Percentiles rank a stretch among this genome's conserved stretches.
Evolutionary conservation across 2,797 vertebrate species (phyloP).

Genomic region (Acrocephalus scirpaceus): DNA sequence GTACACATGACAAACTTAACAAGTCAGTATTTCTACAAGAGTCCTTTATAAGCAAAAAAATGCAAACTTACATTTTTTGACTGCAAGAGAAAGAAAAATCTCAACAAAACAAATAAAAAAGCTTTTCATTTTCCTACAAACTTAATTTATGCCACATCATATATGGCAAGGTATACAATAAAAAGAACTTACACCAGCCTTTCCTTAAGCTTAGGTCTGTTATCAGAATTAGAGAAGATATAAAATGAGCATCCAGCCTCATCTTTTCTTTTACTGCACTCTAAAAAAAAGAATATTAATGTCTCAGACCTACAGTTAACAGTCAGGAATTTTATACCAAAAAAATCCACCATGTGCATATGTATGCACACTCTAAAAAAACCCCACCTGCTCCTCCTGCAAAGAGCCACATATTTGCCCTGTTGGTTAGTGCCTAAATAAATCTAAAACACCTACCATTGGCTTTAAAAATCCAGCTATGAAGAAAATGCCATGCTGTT

Average conservation of each 20-base stretch:
- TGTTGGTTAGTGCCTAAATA: neutral
- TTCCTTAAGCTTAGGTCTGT: neutral
- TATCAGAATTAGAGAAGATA: neutral
- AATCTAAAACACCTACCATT: neutral
- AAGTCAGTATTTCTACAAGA: neutral
- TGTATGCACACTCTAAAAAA: fast-evolving
- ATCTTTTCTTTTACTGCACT: neutral
- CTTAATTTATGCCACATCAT: neutral
- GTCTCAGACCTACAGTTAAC: neutral
- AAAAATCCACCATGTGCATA: neutral
- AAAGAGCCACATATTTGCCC: neutral
- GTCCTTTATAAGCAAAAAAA: neutral
- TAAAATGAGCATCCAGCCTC: neutral
- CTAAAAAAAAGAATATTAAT: neutral
- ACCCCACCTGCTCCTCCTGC: neutral
- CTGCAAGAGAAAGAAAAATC: neutral
- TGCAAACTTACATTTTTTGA: neutral
- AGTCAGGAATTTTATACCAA: neutral
- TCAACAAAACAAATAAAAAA: neutral
- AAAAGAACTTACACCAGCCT: neutral
- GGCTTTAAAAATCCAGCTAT: neutral
- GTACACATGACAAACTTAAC: neutral
- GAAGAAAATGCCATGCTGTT: neutral
- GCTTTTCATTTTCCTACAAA: neutral
- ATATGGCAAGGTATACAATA: neutral